phyloP scores from a whole-genome alignment of 2,113 vertebrate genomes.

The Strix uralensis region DNA sequence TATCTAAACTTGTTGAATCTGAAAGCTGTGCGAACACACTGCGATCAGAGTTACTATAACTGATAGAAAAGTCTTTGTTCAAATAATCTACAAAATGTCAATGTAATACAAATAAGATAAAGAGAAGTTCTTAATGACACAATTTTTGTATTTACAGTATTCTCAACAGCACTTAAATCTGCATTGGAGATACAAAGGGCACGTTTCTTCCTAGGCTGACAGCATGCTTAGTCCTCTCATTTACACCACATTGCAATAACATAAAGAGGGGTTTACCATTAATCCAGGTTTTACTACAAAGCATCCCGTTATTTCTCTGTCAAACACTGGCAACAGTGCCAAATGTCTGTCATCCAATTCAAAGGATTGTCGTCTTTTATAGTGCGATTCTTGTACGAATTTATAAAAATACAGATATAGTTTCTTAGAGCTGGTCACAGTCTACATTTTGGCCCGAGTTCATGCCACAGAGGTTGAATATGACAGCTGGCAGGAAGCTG shows the following conservation, averaged over 20 bases:
- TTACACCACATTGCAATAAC: slow-evolving; percentile 79
- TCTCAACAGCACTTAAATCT: slow-evolving; percentile 68
- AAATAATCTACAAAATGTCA: slow-evolving; percentile 64
- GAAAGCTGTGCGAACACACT: slow-evolving; percentile 57
- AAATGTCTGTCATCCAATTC: slow-evolving; percentile 80
- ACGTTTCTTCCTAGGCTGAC: slow-evolving; percentile 59
- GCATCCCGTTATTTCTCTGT: slow-evolving; percentile 77
- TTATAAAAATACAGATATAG: slow-evolving; percentile 84
- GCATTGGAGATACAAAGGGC: slow-evolving; percentile 52
- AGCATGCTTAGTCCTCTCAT: slow-evolving; percentile 73
- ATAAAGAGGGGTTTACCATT: slow-evolving; percentile 82
- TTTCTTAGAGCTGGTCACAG: slow-evolving; percentile 77
- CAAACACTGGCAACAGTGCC: slow-evolving; percentile 75
- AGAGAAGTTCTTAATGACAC: slow-evolving; percentile 66
- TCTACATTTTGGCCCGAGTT: slow-evolving; percentile 77
- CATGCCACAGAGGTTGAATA: slow-evolving; percentile 72
- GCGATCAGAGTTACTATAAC: slow-evolving; percentile 31
- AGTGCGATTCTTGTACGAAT: slow-evolving; percentile 77
- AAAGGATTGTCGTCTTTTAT: slow-evolving; percentile 80
- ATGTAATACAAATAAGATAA: slow-evolving; percentile 66
- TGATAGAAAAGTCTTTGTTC: slow-evolving; percentile 67
- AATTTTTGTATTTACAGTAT: slow-evolving; percentile 74
- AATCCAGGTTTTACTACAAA: slow-evolving; percentile 85
- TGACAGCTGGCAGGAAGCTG: slow-evolving; percentile 84
- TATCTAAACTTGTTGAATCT: slow-evolving; percentile 36